Conservation (phyloP, 2,888 invertebrate genomes). For the Rhabditoides inermis region DNA sequence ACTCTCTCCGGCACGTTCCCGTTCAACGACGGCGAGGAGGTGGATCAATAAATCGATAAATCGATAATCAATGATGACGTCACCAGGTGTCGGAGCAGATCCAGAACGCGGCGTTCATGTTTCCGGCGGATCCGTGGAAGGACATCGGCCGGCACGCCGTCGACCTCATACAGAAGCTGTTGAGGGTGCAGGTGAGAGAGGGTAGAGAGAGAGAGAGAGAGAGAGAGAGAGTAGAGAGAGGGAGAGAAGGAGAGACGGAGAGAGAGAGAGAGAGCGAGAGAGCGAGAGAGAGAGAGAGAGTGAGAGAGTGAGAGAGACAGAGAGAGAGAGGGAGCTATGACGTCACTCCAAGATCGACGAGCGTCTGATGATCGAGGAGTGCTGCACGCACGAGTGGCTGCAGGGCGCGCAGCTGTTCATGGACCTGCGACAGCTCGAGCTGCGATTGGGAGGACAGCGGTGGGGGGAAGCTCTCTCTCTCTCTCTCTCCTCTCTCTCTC, state of each 20-base stretch:
- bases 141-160: constrained; percentile 87
- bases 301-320: neutral
- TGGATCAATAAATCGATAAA: constrained; percentile 1
- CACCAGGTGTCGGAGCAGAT: constrained; percentile 93
- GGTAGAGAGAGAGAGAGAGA: neutral
- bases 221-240: too few relatives aligned
- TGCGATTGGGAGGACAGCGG: constrained; percentile 27
- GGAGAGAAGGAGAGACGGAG: too few relatives aligned
- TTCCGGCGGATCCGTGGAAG: constrained; percentile 94
- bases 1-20: constrained; percentile 92
- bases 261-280: too few relatives aligned
- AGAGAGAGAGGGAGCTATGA: too few relatives aligned
- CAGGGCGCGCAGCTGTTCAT: constrained; percentile 42
- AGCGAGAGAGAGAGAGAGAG: too few relatives aligned
- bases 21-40: constrained; percentile 78
- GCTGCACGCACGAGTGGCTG: constrained; percentile 46
- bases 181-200: constrained; percentile 66
- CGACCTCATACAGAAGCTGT: constrained; percentile 88
- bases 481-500: neutral
- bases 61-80: neutral
- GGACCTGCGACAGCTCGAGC: constrained; percentile 42
- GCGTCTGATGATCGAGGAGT: constrained; percentile 47
- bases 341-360: constrained; percentile 45
- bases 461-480: neutral
- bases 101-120: constrained; percentile 99